Evolutionary conservation across 2,113 vertebrate species (phyloP).

Genomic region (Cacatua alba): DNA sequence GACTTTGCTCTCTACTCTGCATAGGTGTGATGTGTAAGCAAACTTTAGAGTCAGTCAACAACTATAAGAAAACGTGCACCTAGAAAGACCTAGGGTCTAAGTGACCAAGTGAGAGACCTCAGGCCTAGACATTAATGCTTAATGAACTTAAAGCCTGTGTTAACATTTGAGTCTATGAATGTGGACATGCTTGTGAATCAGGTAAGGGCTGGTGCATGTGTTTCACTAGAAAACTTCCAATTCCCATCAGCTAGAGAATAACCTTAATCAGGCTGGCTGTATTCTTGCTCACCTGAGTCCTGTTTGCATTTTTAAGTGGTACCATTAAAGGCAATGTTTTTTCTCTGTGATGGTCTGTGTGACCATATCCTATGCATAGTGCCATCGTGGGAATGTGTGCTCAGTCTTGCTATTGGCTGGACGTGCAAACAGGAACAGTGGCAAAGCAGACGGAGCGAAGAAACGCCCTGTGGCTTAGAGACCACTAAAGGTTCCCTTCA

Average conservation of each 20-base stretch:
- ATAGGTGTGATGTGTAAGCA: background rate
- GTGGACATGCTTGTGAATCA: background rate
- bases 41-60: background rate
- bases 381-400: background rate
- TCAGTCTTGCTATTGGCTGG: background rate
- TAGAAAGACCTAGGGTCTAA: background rate
- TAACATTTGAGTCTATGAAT: background rate
- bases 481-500: background rate
- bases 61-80: background rate
- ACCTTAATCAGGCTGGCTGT: background rate
- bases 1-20: background rate
- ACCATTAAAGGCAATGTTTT: background rate
- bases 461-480: background rate
- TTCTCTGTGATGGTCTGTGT: background rate
- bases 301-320: background rate
- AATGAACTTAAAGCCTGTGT: background rate
- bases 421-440: background rate
- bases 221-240: background rate
- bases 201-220: rapidly evolving
- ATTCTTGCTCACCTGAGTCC: background rate
- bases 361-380: background rate
- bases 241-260: background rate
- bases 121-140: background rate
- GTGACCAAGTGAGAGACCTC: background rate
- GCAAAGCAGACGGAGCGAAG: background rate